Conservation (phyloP, 2,113 vertebrate species). For the Phyllopteryx taeniolatus region DNA sequence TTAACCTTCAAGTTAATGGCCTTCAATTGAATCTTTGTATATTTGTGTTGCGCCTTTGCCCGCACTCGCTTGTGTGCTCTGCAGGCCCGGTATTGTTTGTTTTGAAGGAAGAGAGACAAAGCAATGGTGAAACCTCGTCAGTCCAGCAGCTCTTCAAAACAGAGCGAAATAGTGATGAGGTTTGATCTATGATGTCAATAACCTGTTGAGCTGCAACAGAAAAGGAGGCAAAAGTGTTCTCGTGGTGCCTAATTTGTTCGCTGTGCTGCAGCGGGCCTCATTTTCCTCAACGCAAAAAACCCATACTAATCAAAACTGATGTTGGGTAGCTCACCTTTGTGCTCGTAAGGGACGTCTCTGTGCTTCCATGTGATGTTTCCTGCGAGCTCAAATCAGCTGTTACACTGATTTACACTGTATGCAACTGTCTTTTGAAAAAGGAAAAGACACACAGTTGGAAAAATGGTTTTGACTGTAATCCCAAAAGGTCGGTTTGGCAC, state of each 20-base stretch:
- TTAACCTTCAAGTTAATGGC: conserved; percentile 17
- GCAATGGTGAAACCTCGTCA: conserved; percentile 21
- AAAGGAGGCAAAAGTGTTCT: conserved; percentile 8
- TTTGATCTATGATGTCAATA: conserved; percentile 31
- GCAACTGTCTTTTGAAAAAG: neutral
- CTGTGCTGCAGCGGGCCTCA: conserved; percentile 1
- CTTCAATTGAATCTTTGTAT: conserved; percentile 9
- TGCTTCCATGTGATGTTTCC: neutral
- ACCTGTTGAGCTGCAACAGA: conserved; percentile 13
- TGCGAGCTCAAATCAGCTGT: conserved; percentile 7
- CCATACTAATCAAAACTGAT: conserved; percentile 9
- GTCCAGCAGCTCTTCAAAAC: conserved; percentile 13
- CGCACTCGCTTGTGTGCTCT: conserved; percentile 6
- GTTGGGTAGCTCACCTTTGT: conserved; percentile 12
- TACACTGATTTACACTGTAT: neutral
- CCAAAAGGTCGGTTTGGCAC: too few relatives aligned
- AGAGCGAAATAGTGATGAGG: conserved; percentile 3
- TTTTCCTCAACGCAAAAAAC: conserved; percentile 9
- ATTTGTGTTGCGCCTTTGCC: conserved; percentile 10
- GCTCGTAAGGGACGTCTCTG: neutral
- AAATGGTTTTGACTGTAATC: neutral
- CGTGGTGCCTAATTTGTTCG: conserved; percentile 7
- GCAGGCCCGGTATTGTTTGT: conserved; percentile 26
- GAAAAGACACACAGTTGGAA: neutral
- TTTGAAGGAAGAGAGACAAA: conserved; percentile 23